phyloP scores from a whole-genome alignment of 2,113 vertebrate genomes.

The Nothocercus julius region DNA sequence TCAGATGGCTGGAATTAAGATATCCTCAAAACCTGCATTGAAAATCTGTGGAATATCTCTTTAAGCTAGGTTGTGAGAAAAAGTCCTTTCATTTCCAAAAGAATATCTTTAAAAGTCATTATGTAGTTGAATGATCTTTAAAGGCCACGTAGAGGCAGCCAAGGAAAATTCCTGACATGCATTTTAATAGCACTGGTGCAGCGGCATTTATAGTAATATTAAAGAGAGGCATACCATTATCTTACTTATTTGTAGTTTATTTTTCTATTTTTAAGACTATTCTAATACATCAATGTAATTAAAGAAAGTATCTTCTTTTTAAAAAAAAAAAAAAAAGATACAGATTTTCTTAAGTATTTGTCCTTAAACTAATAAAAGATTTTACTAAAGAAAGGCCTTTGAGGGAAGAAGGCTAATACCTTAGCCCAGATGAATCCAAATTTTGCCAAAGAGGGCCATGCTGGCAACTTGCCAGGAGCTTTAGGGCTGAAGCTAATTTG shows the following conservation, averaged over 20 bases:
- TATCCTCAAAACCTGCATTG: background rate
- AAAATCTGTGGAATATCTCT: slow-evolving; percentile 44
- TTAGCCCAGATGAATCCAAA: slow-evolving; percentile 45
- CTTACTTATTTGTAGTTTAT: background rate
- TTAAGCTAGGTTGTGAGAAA: background rate
- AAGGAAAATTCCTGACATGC: slow-evolving; percentile 37
- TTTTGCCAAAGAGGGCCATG: slow-evolving; percentile 45
- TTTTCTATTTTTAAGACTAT: background rate
- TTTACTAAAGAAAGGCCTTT: slow-evolving; percentile 41
- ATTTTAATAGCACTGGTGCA: slow-evolving; percentile 56
- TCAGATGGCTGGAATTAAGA: slow-evolving; percentile 9
- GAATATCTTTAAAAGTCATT: slow-evolving; percentile 67
- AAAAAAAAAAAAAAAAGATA: background rate
- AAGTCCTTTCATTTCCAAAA: slow-evolving; percentile 51
- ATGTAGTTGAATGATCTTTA: slow-evolving; percentile 58
- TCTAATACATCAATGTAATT: background rate
- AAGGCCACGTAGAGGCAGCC: slow-evolving; percentile 4
- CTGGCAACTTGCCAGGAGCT: slow-evolving; percentile 51
- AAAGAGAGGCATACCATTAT: background rate
- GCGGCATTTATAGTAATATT: slow-evolving; percentile 10
- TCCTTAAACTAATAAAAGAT: slow-evolving; percentile 9
- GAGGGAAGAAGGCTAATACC: slow-evolving; percentile 32
- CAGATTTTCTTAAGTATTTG: slow-evolving; percentile 5
- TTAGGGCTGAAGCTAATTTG: slow-evolving; percentile 64
- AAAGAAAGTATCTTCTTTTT: background rate